Conservation (phyloP, 2,888 invertebrate species). For the Lithophane ornitopus region DNA sequence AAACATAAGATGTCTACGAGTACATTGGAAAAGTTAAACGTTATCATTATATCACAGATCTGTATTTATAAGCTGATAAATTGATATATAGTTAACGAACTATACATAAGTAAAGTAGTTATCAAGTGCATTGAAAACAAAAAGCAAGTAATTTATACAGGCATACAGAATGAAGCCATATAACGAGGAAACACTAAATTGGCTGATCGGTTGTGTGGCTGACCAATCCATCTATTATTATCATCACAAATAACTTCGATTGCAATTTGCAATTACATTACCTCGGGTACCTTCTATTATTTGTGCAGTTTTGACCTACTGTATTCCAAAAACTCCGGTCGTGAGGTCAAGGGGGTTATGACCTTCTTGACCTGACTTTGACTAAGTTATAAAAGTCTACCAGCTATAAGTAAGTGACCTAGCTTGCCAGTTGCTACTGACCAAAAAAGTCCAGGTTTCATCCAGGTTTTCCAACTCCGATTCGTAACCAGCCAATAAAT, state of each 20-base stretch:
- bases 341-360: slow-evolving; percentile 38
- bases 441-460: neutral
- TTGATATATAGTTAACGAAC: neutral
- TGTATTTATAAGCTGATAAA: neutral
- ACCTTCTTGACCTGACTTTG: too few relatives aligned
- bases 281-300: slow-evolving; percentile 27
- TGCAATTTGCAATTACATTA: slow-evolving; percentile 49
- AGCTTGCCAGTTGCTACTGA: neutral
- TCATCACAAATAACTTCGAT: slow-evolving; percentile 46
- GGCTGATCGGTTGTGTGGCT: slow-evolving; percentile 20
- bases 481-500: neutral
- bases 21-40: too few relatives aligned
- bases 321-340: slow-evolving; percentile 19
- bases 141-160: neutral
- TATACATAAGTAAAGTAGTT: neutral
- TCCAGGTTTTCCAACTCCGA: neutral
- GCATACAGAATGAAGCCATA: slow-evolving; percentile 42
- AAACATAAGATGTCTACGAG: neutral
- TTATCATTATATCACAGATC: neutral
- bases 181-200: slow-evolving; percentile 41
- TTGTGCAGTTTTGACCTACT: slow-evolving; percentile 29
- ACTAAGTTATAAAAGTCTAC: too few relatives aligned
- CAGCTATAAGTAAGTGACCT: neutral
- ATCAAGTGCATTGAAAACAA: slow-evolving; percentile 15
- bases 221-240: slow-evolving; percentile 32